These are phyloP conservation scores for Agrochola lychnidis DNA, from an alignment of 2,888 invertebrate species.

Conservation along the genomic window DNA sequence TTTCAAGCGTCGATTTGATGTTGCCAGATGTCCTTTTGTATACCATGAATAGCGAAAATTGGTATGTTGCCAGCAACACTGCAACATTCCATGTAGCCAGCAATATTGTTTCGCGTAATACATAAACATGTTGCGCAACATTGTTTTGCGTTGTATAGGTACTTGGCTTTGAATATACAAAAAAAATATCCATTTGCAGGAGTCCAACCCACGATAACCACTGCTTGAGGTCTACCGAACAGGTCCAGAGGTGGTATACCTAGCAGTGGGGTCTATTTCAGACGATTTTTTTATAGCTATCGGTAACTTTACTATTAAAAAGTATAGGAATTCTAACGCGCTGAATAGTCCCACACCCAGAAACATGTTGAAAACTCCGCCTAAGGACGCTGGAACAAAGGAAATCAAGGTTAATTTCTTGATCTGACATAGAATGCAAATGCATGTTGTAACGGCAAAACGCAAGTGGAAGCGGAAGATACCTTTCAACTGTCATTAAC, in stretches of 20 bases:
- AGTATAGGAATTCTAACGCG: slow-evolving; percentile 80
- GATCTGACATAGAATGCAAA: not conserved
- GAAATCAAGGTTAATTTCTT: not conserved
- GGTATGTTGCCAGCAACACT: not conserved
- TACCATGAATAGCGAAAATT: not conserved
- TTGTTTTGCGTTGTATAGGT: too few relatives aligned
- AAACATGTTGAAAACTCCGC: slow-evolving; percentile 88
- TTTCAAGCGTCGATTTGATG: too few relatives aligned
- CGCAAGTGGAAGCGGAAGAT: too few relatives aligned
- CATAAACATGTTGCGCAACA: not conserved
- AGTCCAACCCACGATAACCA: not conserved
- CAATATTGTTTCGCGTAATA: not conserved
- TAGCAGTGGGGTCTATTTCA: slow-evolving; percentile 49
- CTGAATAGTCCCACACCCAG: slow-evolving; percentile 86
- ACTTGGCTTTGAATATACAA: not conserved
- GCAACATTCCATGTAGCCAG: not conserved
- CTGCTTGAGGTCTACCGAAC: slow-evolving; percentile 1
- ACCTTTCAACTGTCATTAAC: too few relatives aligned
- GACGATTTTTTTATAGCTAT: slow-evolving; percentile 65
- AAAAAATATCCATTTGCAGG: not conserved
- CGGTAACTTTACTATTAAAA: slow-evolving; percentile 73
- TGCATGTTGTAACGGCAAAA: too few relatives aligned
- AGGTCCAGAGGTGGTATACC: not conserved
- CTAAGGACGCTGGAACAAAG: slow-evolving; percentile 82
- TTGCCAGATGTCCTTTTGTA: not conserved